phyloP scores from a whole-genome alignment of 1,140 invertebrate species.

The Drosophila sturtevanti region DNA sequence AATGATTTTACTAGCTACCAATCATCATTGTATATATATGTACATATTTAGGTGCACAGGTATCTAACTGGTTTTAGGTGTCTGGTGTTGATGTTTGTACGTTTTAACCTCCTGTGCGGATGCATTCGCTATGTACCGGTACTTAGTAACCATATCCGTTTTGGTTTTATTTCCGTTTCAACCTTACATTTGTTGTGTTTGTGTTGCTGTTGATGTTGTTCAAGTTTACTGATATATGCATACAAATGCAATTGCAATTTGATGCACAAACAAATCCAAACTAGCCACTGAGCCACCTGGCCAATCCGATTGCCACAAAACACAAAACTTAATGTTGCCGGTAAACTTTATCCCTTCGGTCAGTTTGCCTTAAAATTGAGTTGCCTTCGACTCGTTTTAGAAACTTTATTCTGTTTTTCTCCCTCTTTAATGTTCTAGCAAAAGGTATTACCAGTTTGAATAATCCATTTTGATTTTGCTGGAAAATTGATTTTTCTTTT shows the following conservation, averaged over 20 bases:
- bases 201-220: conserved; percentile 3
- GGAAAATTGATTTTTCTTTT: no score
- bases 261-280: conserved; percentile 74
- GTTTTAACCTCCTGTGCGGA: conserved; percentile 41
- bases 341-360: conserved; percentile 34
- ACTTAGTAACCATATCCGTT: conserved; percentile 80
- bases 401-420: neutral
- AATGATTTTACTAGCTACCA: neutral
- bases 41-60: neutral
- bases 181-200: conserved; percentile 1
- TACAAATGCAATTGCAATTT: conserved; percentile 72
- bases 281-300: conserved; percentile 15
- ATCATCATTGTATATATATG: neutral
- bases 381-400: conserved; percentile 8
- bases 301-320: conserved; percentile 35
- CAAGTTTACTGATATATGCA: conserved; percentile 47
- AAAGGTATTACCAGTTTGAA: neutral
- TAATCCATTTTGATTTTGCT: no score
- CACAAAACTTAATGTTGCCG: conserved; percentile 18
- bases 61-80: neutral
- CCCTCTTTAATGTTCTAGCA: neutral
- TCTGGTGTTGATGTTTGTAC: conserved; percentile 2
- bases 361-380: conserved; percentile 52
- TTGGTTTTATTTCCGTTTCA: conserved; percentile 75
- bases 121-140: conserved; percentile 71